Conservation (phyloP, 2,797 vertebrate species). For the Neostethus bicornis region DNA sequence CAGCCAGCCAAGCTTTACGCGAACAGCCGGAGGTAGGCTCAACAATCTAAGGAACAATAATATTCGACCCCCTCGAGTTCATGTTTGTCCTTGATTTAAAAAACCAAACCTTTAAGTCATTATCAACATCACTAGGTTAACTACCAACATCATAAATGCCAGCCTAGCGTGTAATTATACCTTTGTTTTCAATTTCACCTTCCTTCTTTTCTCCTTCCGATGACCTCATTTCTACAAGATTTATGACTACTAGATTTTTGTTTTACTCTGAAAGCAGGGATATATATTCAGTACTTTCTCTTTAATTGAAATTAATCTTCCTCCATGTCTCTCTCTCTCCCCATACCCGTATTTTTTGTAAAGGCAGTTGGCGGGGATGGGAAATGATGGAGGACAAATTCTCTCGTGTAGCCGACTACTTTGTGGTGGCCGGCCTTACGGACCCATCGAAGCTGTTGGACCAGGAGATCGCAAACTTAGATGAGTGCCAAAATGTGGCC, state of each 20-base stretch:
- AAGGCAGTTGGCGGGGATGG: conserved; percentile 80
- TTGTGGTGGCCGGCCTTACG: conserved; percentile 93
- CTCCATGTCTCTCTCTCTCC: neutral
- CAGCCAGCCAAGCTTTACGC: conserved; percentile 3
- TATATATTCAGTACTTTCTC: conserved; percentile 34
- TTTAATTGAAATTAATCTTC: conserved; percentile 43
- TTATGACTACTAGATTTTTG: conserved; percentile 44
- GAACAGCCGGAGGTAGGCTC: conserved; percentile 3
- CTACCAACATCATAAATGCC: conserved; percentile 9
- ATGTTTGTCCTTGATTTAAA: conserved; percentile 27
- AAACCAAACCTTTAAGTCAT: conserved; percentile 12
- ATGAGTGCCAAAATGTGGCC: conserved; percentile 91
- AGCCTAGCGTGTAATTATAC: conserved; percentile 14
- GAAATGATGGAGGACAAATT: conserved; percentile 95
- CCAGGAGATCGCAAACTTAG: conserved; percentile 94
- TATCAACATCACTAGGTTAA: conserved; percentile 9
- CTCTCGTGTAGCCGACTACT: conserved; percentile 94
- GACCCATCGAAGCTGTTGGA: conserved; percentile 90
- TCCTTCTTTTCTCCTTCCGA: conserved; percentile 29
- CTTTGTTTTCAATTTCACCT: conserved; percentile 12
- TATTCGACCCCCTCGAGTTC: conserved; percentile 4
- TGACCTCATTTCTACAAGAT: conserved; percentile 34
- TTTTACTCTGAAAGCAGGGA: conserved; percentile 49
- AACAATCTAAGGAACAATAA: neutral
- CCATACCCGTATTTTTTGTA: too few species aligned